phyloP scores from a whole-genome alignment of 23 tunicate species.

The Trididemnum clinides region DNA sequence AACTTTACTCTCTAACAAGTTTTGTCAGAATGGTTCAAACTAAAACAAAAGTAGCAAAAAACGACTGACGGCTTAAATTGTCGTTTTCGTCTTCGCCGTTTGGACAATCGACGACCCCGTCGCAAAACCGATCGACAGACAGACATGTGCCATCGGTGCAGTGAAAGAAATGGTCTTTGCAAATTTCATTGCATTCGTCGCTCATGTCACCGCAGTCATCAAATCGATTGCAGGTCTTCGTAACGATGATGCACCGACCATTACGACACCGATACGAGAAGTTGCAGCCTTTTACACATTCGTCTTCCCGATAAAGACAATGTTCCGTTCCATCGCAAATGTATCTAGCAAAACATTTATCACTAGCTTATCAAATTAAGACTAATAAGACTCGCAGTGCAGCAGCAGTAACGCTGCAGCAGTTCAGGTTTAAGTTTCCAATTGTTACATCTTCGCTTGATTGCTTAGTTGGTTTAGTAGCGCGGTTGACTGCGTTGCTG shows the following conservation, averaged over 20 bases:
- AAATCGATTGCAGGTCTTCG: conserved; percentile 41
- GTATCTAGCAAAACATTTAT: conserved; percentile 27
- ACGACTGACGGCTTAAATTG: background rate
- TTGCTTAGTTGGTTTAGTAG: too few relatives aligned
- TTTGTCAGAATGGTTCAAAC: too few relatives aligned
- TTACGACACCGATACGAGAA: conserved; percentile 57
- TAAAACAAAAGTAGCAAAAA: too few relatives aligned
- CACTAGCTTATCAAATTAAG: background rate
- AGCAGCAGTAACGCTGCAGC: too few relatives aligned
- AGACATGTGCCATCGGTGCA: conserved; percentile 66
- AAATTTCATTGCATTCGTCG: conserved; percentile 58
- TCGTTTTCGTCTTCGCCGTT: conserved; percentile 70
- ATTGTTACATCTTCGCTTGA: too few relatives aligned
- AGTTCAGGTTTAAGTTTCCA: too few relatives aligned
- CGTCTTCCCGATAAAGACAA: conserved; percentile 74
- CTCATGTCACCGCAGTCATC: conserved; percentile 89
- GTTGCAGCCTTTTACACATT: conserved; percentile 46
- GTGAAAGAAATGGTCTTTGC: conserved; percentile 6
- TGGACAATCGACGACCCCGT: conserved; percentile 63
- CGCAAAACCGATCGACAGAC: conserved; percentile 67
- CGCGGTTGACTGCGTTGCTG: too few relatives aligned
- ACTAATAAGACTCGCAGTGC: too few relatives aligned
- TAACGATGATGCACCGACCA: conserved; percentile 44
- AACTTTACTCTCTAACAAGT: too few relatives aligned
- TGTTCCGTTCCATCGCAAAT: conserved; percentile 80